Base-by-base conservation (phyloP, 2,888 invertebrate species). In the Tenthredo distinguenda region DNA sequence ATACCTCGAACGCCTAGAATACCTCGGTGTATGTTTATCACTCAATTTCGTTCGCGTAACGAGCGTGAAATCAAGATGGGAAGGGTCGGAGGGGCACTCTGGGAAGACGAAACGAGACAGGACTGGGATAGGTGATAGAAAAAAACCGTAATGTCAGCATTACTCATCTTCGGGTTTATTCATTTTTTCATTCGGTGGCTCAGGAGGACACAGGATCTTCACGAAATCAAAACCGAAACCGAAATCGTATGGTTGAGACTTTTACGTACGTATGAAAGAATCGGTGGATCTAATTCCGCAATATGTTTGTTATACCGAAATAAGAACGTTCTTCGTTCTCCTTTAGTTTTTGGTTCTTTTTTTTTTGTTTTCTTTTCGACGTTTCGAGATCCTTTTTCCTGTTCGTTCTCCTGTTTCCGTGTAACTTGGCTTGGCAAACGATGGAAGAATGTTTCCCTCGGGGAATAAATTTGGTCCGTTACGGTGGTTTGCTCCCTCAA, bases 11-110 rank as follows among this genome's bases (percentile, higher is more conserved):
- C 58, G 21, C 58, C 58, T 9, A 9, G 58, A 58, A 58, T 71
- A 40, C 71, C 79, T 58, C 79, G 31, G 58, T 79, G 79, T 79
- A 55, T 79, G 37, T 79, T 79, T 79, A 58, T 79, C 58, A 79
- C 79, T 79, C 79, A 79, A 79, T 79, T 79, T 58, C 31, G 37
- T 21, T n/a, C 37, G 9, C 79, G 55, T 79, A 79, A 79, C 55
- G 79, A 79, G 79, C 50, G 58, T 79, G 55, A 79, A 79, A 79
- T 79, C 79, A 37, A 37, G 79, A 58, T 79, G 58, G 58, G 58
- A 34, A 55, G 21, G 76, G 76, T 76, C 47, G 76, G 58, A 55
- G 34, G 37, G 34, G 37, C 0, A 37, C n/a, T 37, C 43, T 37
- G 31, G n/a, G 37, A 58, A 37, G 58, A 58, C 37, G 37, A 34